A percentile compares a stretch with the other conserved stretches of the same genome.
Conservation (phyloP, 2,888 invertebrate species). For the Caenorhabditis sp. region DNA sequence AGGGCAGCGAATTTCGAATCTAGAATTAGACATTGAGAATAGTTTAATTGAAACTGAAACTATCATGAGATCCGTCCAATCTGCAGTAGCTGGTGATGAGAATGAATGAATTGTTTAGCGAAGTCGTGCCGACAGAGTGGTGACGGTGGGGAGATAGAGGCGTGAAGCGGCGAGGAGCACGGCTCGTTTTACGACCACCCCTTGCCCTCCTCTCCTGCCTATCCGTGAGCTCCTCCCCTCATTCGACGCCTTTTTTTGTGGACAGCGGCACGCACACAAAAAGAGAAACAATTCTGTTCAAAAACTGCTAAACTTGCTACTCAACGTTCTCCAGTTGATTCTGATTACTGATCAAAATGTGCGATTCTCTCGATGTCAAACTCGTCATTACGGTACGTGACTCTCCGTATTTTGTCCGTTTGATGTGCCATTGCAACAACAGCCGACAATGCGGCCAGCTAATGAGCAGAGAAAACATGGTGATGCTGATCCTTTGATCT, state of each 20-base stretch:
- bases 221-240: conserved; percentile 57
- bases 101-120: background rate
- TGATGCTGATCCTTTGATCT: background rate
- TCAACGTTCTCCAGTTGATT: background rate
- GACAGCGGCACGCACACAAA: conserved; percentile 39
- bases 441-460: background rate
- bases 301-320: background rate
- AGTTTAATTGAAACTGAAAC: conserved; percentile 35
- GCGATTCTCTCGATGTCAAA: conserved; percentile 44
- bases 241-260: conserved; percentile 56
- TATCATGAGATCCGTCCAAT: conserved; percentile 21
- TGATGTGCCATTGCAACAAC: background rate
- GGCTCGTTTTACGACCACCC: conserved; percentile 59
- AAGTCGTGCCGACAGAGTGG: conserved; percentile 12
- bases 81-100: background rate
- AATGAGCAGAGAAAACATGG: background rate
- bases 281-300: conserved; percentile 29
- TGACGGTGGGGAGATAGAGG: background rate
- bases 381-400: conserved; percentile 56
- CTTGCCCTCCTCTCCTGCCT: conserved; percentile 18
- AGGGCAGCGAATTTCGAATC: background rate
- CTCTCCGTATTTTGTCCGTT: too few species aligned
- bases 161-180: conserved; percentile 2
- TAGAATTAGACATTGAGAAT: conserved; percentile 2
- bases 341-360: conserved; percentile 31